Base-by-base conservation (phyloP, 2,888 invertebrate species). In the Temnothorax unifasciatus region DNA sequence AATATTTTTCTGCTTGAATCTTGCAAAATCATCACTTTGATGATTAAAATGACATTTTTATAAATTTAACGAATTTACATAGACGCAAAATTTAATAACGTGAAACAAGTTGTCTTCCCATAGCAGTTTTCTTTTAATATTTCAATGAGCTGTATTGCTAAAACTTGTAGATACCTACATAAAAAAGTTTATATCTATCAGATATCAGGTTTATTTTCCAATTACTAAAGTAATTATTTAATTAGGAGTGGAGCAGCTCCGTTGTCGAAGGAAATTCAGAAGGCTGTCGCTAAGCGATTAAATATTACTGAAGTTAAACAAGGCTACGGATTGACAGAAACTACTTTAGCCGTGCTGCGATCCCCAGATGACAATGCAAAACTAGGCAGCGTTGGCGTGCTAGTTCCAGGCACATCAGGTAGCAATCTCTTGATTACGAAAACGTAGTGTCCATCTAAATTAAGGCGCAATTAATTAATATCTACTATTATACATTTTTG, bases 241-340 rank as follows among this genome's bases (percentile, higher is more conserved):
- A 41, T 21, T 61, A 92, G 93, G 92, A 97, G 97, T 91, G 98
- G 98, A 0, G 98, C 98, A 2, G 98, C 98, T 0, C 97, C 98
- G 0, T 95, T 98, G 11, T 97, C 97, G 0, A 96, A 96, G 91
- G 97, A 97, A 86, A 96, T 97, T 85, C 97, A 97, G 92, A 95
- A 95, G 86, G 96, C 96, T 84, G 95, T 97, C 54, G 95, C 95
- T 59, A 92, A 96, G 89, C 96, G 96, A 86, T 92, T 95, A 66
- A 96, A 96, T 25, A 93, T 96, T 41, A 95, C 96, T 68, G 94
- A 94, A 64, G 96, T 97, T 85, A 96, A 96, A 41, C 97, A 98
- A 95, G 97, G 97, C 1, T 98, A 98, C 93, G 98, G 98, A 3
- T 96, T 98, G 94, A 98, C 98, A 5, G 98, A 98, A 95, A 96